phyloP scores from a whole-genome alignment of 2,888 invertebrate species.

The Tenodera sinensis region DNA sequence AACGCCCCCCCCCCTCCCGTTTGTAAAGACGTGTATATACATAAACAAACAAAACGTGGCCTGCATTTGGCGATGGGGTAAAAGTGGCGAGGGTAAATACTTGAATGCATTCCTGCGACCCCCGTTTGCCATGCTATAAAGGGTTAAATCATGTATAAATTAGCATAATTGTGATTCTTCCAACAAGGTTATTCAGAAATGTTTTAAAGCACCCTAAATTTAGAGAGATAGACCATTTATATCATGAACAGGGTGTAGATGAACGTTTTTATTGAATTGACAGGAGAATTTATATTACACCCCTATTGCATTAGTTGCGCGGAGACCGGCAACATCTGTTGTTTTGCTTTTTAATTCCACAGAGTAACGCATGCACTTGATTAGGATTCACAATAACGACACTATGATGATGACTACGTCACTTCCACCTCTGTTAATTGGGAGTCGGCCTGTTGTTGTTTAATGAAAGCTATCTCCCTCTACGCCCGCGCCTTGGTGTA shows the following conservation, averaged over 20 bases:
- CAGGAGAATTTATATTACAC: background rate
- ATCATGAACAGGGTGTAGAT: background rate
- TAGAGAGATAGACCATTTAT: too few species aligned
- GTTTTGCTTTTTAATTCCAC: background rate
- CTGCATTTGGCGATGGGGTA: too few species aligned
- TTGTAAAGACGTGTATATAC: too few species aligned
- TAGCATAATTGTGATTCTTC: too few species aligned
- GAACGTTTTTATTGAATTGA: background rate
- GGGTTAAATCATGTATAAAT: too few species aligned
- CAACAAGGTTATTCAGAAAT: too few species aligned
- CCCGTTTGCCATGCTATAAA: too few species aligned
- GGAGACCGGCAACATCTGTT: background rate
- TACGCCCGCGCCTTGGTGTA: background rate
- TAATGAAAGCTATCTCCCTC: background rate
- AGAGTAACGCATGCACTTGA: background rate
- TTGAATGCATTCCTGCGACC: too few species aligned
- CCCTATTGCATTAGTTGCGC: background rate
- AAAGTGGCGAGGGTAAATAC: too few species aligned
- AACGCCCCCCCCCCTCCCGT: too few species aligned
- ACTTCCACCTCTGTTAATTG: background rate
- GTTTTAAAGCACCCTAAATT: too few species aligned
- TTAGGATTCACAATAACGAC: background rate
- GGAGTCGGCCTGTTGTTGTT: background rate
- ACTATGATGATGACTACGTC: background rate
- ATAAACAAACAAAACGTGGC: too few species aligned